Evolutionary conservation across 1,140 invertebrate species (phyloP), one percentile per base, ranked within the genome.

Genomic region (Sitophilus oryzae): DNA sequence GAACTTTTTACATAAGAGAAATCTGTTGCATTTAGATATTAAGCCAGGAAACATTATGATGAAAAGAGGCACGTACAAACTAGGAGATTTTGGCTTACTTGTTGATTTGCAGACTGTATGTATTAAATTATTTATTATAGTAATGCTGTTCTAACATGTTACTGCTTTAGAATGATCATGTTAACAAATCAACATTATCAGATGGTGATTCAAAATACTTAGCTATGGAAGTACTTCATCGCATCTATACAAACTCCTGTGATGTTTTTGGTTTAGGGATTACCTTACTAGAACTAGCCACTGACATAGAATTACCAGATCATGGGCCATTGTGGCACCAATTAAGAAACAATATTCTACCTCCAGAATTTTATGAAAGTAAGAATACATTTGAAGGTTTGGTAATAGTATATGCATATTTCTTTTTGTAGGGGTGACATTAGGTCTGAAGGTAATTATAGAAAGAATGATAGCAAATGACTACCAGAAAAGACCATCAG

Each of bases 151-250:
- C 20, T 22, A 5, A 18, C 5, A 11, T 30, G 25, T 45, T 45
- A 11, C 9, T 37, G 10, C 38, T 54, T 18, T 30, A 52, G 56
- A 30, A 40, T 22, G 19, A 52, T 20, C 30, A 47, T 16, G 46
- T 52, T 11, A 20, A 19, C 10, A 56, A 57, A 37, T 59, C 59
- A 2, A 63, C 56, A 11, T 56, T 64, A 30, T 66, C 63, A n/a
- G 87, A 89, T 71, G 88, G 88, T 3, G 87, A 90, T 73, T 79
- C 83, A 0, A 83, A 84, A 52, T 90, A 90, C 68, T 70, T 89
- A 52, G 85, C 87, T 1, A 79, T 80, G 15, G 87, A 90, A 74
- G 70, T 88, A 0, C 71, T 89, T 62, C 72, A 81, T 56, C 82
- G 82, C 14, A 72, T 74, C 18, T 83, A 84, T 63, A 79, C 79